phyloP scores from a whole-genome alignment of 2,888 invertebrate species.

The Drosophila kokeensis region DNA sequence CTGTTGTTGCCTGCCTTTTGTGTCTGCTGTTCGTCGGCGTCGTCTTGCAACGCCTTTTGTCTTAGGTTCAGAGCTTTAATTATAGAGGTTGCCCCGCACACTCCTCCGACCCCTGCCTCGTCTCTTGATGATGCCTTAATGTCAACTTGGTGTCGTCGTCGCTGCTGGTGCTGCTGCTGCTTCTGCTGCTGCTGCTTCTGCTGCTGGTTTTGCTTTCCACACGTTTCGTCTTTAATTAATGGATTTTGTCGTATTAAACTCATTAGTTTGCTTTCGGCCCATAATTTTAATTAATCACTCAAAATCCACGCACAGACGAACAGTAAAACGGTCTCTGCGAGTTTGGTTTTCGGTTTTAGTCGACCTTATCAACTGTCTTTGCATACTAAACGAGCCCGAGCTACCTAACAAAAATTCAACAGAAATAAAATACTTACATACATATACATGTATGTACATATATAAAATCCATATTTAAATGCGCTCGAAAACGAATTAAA shows the following conservation, averaged over 20 bases:
- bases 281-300: conserved; percentile 82
- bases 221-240: conserved; percentile 72
- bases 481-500: conserved; percentile 55
- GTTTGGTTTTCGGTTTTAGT: conserved; percentile 23
- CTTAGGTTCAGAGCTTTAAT: conserved; percentile 69
- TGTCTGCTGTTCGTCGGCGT: conserved; percentile 42
- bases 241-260: conserved; percentile 77
- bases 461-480: conserved; percentile 43
- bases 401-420: conserved; percentile 57
- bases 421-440: conserved; percentile 16
- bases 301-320: conserved; percentile 58
- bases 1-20: conserved; percentile 55
- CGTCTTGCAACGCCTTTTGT: conserved; percentile 54
- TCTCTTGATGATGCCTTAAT: conserved; percentile 57
- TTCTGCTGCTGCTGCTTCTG: conserved; percentile 21
- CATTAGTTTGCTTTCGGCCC: conserved; percentile 79
- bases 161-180: conserved; percentile 5
- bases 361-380: conserved; percentile 57
- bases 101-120: conserved; percentile 2
- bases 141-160: conserved; percentile 54
- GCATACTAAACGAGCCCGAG: conserved; percentile 70
- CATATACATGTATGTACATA: background rate
- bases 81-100: conserved; percentile 68
- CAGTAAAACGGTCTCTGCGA: background rate
- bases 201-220: conserved; percentile 47